Conservation (phyloP, 2,113 vertebrate species). For the Platichthys stellatus region DNA sequence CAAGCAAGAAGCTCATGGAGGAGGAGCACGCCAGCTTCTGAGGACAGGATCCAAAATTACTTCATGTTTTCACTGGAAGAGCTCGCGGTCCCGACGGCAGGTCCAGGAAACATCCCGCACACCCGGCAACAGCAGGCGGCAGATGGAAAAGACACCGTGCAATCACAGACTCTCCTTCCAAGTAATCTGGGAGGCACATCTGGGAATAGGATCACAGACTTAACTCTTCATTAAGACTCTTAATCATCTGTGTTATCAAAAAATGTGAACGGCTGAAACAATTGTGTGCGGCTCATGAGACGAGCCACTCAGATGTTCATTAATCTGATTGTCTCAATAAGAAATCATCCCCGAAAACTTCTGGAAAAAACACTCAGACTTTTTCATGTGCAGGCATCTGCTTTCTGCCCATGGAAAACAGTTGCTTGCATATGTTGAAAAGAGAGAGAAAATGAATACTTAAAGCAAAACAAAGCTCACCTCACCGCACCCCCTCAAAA, state of each 20-base stretch:
- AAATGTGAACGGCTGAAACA: slow-evolving; percentile 50
- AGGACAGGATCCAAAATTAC: slow-evolving; percentile 59
- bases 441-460: slow-evolving; percentile 9
- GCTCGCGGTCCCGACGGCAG: slow-evolving; percentile 50
- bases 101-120: slow-evolving; percentile 71
- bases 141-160: slow-evolving; percentile 64
- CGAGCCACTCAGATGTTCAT: slow-evolving; percentile 41
- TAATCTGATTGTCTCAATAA: slow-evolving; percentile 53
- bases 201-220: slow-evolving; percentile 54
- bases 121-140: slow-evolving; percentile 56
- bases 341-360: slow-evolving; percentile 31
- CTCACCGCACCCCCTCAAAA: slow-evolving; percentile 23
- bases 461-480: slow-evolving; percentile 43
- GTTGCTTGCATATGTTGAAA: slow-evolving; percentile 10
- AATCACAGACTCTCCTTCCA: slow-evolving; percentile 59
- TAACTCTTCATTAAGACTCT: slow-evolving; percentile 53
- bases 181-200: slow-evolving; percentile 46
- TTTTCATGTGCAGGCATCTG: slow-evolving; percentile 25
- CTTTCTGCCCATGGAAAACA: not conserved
- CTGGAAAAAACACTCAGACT: slow-evolving; percentile 15
- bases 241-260: slow-evolving; percentile 65
- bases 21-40: slow-evolving; percentile 42
- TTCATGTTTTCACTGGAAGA: slow-evolving; percentile 71
- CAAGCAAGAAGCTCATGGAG: slow-evolving; percentile 32
- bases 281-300: slow-evolving; percentile 37